phyloP scores from a whole-genome alignment of 2,888 invertebrate genomes.

The Nymphalis c-album region DNA sequence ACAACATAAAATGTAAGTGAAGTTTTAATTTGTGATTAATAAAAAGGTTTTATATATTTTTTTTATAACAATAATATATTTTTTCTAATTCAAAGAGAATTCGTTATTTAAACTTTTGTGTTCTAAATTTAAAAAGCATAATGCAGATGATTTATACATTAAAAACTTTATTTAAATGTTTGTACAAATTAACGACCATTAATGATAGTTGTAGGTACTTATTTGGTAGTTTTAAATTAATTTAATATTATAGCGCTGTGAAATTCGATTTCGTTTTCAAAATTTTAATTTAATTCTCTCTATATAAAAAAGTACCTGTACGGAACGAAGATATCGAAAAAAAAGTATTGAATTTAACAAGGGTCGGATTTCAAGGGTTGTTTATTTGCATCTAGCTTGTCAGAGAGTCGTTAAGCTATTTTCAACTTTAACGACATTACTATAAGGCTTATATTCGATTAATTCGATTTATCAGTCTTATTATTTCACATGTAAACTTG shows the following conservation, averaged over 20 bases:
- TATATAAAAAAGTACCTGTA: background rate
- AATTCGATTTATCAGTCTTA: conserved; percentile 9
- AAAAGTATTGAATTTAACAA: conserved; percentile 34
- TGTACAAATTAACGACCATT: background rate
- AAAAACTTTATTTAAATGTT: no score
- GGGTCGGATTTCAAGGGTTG: conserved; percentile 33
- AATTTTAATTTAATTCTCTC: background rate
- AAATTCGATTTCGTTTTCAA: background rate
- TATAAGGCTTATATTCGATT: conserved; percentile 22
- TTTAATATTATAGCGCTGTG: background rate
- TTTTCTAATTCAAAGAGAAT: no score
- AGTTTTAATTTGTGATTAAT: no score
- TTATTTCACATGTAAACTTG: conserved; percentile 28
- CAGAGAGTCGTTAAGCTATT: background rate
- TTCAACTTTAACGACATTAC: background rate
- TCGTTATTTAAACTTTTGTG: no score
- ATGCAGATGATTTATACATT: no score
- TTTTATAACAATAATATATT: no score
- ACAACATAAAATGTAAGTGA: no score
- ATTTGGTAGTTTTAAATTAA: background rate
- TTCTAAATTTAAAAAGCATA: no score
- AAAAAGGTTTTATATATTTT: no score
- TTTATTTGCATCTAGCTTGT: conserved; percentile 30
- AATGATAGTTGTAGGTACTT: background rate
- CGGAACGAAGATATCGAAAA: conserved; percentile 21